Base-by-base conservation (phyloP, 2,888 invertebrate species). In the Trichopria drosophilae region DNA sequence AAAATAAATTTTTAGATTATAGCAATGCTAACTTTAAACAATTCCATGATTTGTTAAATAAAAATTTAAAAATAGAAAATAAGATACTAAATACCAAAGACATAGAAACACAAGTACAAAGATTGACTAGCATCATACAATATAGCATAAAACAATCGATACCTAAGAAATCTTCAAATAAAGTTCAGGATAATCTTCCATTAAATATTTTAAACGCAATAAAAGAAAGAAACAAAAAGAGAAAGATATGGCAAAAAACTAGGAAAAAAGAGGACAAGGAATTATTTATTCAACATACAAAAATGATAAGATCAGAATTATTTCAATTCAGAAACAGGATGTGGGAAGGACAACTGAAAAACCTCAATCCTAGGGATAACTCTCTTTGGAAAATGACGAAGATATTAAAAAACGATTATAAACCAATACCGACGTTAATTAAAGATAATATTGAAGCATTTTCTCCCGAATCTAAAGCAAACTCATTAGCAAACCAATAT, bases 51-150 rank as follows among this genome's bases (percentile, higher is more conserved):
- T 5, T 39, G 13, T n/a, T 56, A 9, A 46, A 53, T n/a, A 19
- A 47, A 1, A 9, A 46, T 51, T n/a, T 16, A 47, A 1, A 53
- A 48, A 9, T 36, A 46, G 4, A 9, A 16, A 22, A 44, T 55
- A 2, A 44, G 22, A 10, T 13, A 32, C 4, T 34, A 9, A 10
- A 48, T 48, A 1, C 18, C 12, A 10, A 31, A 46, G 2, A 34
- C 20, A 37, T 23, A 37, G 22, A 7, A 6, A n/a, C n/a, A n/a
- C n/a, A n/a, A n/a, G n/a, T n/a, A n/a, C n/a, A n/a, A n/a, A n/a
- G n/a, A n/a, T n/a, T 55, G 4, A 56, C 55, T 13, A 26, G 12
- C 15, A 40, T 22, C 7, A 53, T 53, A 19, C 43, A 50, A 32
- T 9, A 34, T n/a, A 15, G 23, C 19, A 51, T 53, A n/a, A 22